phyloP scores from a whole-genome alignment of 2,113 vertebrate genomes.

The Montifringilla adamsi region DNA sequence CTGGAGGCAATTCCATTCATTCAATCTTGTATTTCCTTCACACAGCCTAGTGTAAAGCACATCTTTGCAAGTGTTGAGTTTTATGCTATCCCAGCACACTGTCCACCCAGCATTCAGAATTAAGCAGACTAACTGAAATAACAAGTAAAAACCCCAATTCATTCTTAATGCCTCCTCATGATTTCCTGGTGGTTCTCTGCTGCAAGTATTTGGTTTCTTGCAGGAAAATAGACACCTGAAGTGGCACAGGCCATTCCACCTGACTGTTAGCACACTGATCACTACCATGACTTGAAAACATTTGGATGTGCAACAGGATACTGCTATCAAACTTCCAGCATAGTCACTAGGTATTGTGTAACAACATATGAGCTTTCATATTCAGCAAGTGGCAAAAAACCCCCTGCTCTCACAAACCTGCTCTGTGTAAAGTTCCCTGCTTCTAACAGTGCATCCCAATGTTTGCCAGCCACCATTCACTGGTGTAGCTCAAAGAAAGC shows the following conservation, averaged over 20 bases:
- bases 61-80: neutral
- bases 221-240: neutral
- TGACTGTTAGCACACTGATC: neutral
- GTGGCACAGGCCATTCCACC: neutral
- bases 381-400: neutral
- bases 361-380: neutral
- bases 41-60: neutral
- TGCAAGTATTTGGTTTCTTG: neutral
- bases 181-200: neutral
- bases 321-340: neutral
- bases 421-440: neutral
- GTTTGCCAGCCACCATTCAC: neutral
- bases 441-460: neutral
- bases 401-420: neutral
- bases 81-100: neutral
- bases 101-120: neutral
- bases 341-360: neutral
- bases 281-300: neutral
- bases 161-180: neutral
- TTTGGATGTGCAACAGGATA: neutral
- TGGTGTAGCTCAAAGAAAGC: neutral
- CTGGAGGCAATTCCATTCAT: neutral
- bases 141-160: neutral
- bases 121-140: neutral
- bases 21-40: neutral